These are phyloP conservation scores for Acromyrmex echinatior DNA, from an alignment of 1,140 invertebrate genomes.

Conservation along the genomic window DNA sequence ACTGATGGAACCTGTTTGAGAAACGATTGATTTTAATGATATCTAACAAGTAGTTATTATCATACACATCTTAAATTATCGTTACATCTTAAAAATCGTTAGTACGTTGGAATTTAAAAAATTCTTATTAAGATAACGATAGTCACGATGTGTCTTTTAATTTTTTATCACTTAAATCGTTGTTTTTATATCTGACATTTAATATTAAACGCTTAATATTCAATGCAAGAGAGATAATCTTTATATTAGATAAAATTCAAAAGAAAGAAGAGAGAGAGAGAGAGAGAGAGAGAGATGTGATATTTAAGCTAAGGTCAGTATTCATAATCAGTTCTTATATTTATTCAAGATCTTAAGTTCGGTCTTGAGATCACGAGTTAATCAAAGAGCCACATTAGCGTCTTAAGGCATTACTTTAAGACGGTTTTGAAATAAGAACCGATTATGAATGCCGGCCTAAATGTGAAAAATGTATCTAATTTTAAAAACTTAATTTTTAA, in stretches of 20 bases:
- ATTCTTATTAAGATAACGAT: constrained; percentile 26
- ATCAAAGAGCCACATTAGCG: too few relatives aligned
- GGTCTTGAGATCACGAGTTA: too few relatives aligned
- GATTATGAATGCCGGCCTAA: neutral
- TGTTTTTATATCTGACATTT: neutral
- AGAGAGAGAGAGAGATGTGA: neutral
- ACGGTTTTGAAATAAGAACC: too few relatives aligned
- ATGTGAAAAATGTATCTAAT: neutral
- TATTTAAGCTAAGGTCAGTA: neutral
- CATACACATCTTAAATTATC: neutral
- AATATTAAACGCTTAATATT: neutral
- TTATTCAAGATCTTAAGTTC: too few relatives aligned
- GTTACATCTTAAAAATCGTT: neutral
- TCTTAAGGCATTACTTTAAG: too few relatives aligned
- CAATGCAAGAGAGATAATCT: neutral
- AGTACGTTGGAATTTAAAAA: neutral
- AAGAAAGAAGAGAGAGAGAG: too few relatives aligned
- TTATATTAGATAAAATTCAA: neutral
- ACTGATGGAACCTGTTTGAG: neutral
- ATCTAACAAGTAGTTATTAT: neutral
- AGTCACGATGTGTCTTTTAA: neutral
- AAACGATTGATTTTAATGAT: constrained; percentile 7
- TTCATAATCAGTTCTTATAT: too few relatives aligned
- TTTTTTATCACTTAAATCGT: neutral
- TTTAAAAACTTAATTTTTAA: neutral